Evolutionary conservation across 2,888 invertebrate genomes (phyloP).

Genomic region (Notocelia uddmanniana): DNA sequence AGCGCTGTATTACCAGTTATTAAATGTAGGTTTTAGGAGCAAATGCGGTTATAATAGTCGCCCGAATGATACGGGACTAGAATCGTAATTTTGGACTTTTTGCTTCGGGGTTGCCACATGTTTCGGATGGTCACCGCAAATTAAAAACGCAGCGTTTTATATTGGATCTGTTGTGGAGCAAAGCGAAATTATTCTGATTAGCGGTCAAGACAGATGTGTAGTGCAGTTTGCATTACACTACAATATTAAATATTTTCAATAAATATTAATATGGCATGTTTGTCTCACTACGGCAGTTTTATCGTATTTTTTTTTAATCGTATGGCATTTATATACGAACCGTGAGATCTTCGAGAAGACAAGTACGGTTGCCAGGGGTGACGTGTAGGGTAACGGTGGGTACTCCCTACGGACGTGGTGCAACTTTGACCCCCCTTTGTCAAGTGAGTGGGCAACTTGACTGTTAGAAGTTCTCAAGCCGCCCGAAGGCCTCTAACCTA

Average conservation of each 20-base stretch:
- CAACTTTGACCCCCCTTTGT: too few relatives aligned
- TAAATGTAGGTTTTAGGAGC: constrained; percentile 74
- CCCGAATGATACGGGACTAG: constrained; percentile 70
- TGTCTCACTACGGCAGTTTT: too few relatives aligned
- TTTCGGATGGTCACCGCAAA: constrained; percentile 24
- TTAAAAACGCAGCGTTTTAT: neutral
- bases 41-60: constrained; percentile 83
- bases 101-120: constrained; percentile 38
- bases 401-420: too few relatives aligned
- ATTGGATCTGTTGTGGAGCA: neutral
- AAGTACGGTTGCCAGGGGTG: too few relatives aligned
- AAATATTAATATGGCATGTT: neutral
- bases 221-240: neutral
- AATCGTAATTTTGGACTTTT: constrained; percentile 65
- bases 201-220: neutral
- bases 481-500: too few relatives aligned
- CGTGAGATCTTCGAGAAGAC: too few relatives aligned
- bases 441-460: too few relatives aligned
- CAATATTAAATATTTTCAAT: neutral
- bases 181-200: neutral
- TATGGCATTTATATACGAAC: too few relatives aligned
- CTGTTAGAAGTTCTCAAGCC: too few relatives aligned
- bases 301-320: too few relatives aligned
- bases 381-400: too few relatives aligned
- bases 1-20: constrained; percentile 73